phyloP scores from a whole-genome alignment of 2,797 vertebrate species.

The Helicolenus hilgendorfi region DNA sequence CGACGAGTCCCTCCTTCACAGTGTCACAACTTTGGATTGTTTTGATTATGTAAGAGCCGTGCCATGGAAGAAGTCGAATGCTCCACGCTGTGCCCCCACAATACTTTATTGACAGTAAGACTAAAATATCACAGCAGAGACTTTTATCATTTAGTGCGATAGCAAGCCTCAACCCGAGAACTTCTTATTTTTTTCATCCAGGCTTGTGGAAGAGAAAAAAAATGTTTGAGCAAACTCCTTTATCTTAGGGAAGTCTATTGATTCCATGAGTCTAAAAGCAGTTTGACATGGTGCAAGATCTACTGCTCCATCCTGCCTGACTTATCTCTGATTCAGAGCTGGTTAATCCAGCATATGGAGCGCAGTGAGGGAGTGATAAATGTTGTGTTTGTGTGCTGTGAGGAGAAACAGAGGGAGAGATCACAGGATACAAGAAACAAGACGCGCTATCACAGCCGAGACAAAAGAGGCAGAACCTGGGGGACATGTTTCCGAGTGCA shows the following conservation, averaged over 20 bases:
- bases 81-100: neutral
- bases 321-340: constrained; percentile 61
- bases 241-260: constrained; percentile 45
- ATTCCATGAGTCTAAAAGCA: constrained; percentile 48
- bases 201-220: neutral
- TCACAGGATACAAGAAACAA: constrained; percentile 79
- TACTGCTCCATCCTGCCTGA: constrained; percentile 42
- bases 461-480: constrained; percentile 77
- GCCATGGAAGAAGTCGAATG: neutral
- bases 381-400: constrained; percentile 64
- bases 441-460: constrained; percentile 58
- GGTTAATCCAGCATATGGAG: constrained; percentile 70
- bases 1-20: neutral
- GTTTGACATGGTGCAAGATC: constrained; percentile 48
- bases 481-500: constrained; percentile 61
- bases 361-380: constrained; percentile 66
- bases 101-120: constrained; percentile 32
- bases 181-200: neutral
- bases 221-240: constrained; percentile 20
- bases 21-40: neutral
- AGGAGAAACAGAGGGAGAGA: constrained; percentile 69
- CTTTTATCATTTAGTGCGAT: neutral
- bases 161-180: neutral
- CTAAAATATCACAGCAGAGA: constrained; percentile 27
- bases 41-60: constrained; percentile 18